Evolutionary conservation across 2,113 vertebrate species (phyloP), one percentile per base, ranked within the genome.

Genomic region (Oophaga pumilio): DNA sequence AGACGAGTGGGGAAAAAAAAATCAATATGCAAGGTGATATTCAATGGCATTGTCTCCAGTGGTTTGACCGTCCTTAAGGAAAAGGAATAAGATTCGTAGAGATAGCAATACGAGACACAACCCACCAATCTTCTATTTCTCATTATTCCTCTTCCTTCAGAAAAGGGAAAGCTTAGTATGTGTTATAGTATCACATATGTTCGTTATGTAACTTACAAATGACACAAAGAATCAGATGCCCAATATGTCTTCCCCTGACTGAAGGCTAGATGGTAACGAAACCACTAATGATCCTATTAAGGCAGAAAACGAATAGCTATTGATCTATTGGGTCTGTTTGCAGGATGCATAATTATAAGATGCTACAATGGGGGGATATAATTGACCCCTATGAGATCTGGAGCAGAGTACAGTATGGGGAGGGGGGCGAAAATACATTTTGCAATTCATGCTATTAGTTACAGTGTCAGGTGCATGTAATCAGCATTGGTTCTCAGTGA

Each of bases 391-490:
- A 49, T 17, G 59, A 76, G 68, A 49, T 88, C 69, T 84, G 24
- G 20, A 88, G n/a, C 57, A 52, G 69, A 24, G 4, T n/a, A n/a
- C 11, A 49, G 60, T n/a, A 24, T n/a, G 26, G 12, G 52, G 49
- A 26, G 66, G 49, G 7, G 9, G 26, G 26, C 53, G 56, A 57
- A 76, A 33, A 76, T 76, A 82, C 8, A 82, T 52, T 64, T 60
- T 18, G 57, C 53, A 76, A 76, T 76, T 52, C 12, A 18, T 57
- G 26, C 59, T 76, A 76, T 82, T 87, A 86, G 76, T 77, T 71
- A 43, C 80, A 83, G 71, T 66, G 50, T 88, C 81, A 88, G 87
- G 57, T 88, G 80, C 71, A 76, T 28, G 18, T 88, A 88, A 88
- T 77, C 68, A 66, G 87, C 50, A 56, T 53, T 77, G 33, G 18